phyloP scores from a whole-genome alignment of 2,113 vertebrate genomes.

The Phylloscopus whistleri region DNA sequence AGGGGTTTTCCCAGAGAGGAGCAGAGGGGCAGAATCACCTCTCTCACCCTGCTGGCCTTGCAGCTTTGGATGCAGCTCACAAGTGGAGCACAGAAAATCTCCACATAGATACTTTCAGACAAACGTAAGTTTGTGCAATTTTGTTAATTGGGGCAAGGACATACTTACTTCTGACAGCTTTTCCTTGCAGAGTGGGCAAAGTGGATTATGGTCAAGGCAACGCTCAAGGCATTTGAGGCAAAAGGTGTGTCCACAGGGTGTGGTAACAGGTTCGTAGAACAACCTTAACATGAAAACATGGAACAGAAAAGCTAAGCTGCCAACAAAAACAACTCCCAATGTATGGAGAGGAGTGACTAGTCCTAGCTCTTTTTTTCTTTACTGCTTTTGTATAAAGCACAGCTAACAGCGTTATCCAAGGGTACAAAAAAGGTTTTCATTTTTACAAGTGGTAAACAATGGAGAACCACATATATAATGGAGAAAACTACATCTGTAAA shows the following conservation, averaged over 20 bases:
- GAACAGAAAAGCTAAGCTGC: constrained; percentile 8
- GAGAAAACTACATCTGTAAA: neutral
- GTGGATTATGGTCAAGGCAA: constrained; percentile 89
- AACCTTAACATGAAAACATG: constrained; percentile 71
- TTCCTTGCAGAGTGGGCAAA: constrained; percentile 92
- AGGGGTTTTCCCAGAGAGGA: neutral
- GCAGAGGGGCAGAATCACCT: neutral
- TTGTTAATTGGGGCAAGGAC: neutral
- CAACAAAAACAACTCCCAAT: neutral
- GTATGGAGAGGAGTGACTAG: neutral
- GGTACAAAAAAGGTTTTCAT: neutral
- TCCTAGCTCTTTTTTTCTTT: neutral
- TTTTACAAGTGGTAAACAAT: neutral
- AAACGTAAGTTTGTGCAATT: neutral
- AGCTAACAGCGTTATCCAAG: neutral
- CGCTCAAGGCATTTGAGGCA: constrained; percentile 94
- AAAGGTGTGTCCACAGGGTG: constrained; percentile 91
- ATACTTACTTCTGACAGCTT: constrained; percentile 85
- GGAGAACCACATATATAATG: neutral
- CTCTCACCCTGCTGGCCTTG: neutral
- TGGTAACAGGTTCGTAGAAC: constrained; percentile 91
- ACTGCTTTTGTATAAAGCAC: neutral
- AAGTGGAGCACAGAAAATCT: neutral
- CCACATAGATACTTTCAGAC: neutral
- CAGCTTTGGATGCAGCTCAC: neutral